Evolutionary conservation across 30 jellyfish, hydroid and myxozoan species (phyloP), one percentile per base, ranked within the genome.

Genomic region (Hydra vulgaris): DNA sequence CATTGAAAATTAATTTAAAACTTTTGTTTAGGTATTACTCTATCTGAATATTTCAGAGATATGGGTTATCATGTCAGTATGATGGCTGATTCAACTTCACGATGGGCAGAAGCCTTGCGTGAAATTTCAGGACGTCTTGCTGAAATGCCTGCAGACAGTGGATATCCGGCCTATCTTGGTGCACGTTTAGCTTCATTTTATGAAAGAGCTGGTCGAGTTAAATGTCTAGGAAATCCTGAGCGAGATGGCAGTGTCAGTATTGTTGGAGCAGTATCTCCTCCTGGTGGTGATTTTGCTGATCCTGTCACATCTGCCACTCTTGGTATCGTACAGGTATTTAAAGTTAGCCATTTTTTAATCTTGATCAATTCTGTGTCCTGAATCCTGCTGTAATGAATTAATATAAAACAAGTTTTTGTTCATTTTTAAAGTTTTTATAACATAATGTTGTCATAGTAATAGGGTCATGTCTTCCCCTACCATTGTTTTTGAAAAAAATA

Each of bases 141-240:
- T 24, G 99, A 94, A 94, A 94, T 94, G 99, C 99, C 99, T 61
- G 99, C 99, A 16, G 98, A 94, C 87, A 84, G 96, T 94, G 99
- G 99, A 21, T 94, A 94, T 55, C 99, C 99, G 8, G 99, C 99
- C 18, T 94, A 94, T 75, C 73, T 94, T 26, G 97, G 97, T 72
- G 97, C 99, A 1, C 96, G 99, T 52, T 92, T 94, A 18, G 99
- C 99, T 40, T 88, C 99, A 18, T 94, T 94, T 69, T 94, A 94
- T 81, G 99, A 94, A 72, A 95, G 99, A 80, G 99, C 99, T 78
- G 99, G 99, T 53, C 80, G 97, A 17, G 99, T 94, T 54, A 83
- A 81, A 27, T 88, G 97, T 74, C 82, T 88, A 4, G 99, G 99
- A 7, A 88, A 86, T 74, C 99, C 99, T n/a, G 96, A 81, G 72